phyloP scores from a whole-genome alignment of 2,113 vertebrate genomes.

The Xiphorhynchus elegans region DNA sequence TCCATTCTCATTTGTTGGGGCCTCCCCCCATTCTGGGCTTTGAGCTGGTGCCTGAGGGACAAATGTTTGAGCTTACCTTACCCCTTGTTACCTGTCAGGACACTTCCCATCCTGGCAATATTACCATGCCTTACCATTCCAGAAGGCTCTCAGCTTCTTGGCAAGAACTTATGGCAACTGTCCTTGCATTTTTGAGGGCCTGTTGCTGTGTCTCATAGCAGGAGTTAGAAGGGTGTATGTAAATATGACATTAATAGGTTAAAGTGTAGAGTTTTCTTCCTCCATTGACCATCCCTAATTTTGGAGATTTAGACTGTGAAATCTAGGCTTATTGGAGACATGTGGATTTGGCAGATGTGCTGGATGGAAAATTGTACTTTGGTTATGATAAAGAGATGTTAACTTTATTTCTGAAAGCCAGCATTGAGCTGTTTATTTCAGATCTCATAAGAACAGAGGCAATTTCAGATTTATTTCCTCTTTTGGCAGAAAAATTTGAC shows the following conservation, averaged over 20 bases:
- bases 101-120: background rate
- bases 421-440: background rate
- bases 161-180: background rate
- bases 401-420: background rate
- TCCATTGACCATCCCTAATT: background rate
- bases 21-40: background rate
- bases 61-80: background rate
- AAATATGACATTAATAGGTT: background rate
- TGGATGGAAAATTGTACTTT: background rate
- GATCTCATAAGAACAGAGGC: background rate
- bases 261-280: background rate
- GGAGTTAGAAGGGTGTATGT: background rate
- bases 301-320: background rate
- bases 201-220: background rate
- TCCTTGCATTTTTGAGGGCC: background rate
- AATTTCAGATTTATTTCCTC: conserved; percentile 38
- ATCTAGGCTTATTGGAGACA: background rate
- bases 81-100: background rate
- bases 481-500: conserved; percentile 19
- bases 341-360: background rate
- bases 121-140: background rate
- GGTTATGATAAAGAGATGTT: conserved; percentile 3
- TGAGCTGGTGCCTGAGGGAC: background rate
- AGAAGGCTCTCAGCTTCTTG: background rate
- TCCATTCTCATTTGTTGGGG: background rate